Base-by-base conservation (phyloP, 2,113 vertebrate genomes). In the Centropus bengalensis region DNA sequence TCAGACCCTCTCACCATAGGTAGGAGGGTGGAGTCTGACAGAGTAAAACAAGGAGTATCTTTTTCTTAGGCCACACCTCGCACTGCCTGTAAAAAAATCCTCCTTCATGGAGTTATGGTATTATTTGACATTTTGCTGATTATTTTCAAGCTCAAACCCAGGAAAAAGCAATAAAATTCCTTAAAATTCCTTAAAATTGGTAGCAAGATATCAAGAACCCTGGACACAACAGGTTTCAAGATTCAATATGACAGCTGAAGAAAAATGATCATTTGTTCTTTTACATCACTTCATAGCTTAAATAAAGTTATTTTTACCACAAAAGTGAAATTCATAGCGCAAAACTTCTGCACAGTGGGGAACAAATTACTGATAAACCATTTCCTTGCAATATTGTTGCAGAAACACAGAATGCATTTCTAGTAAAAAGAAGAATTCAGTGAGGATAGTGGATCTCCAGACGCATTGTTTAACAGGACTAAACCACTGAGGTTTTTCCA, bases 221-320 rank as follows among this genome's bases (percentile, higher is more conserved):
- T 19, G 40, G 80, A 78, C 44, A n/a, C 56, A 94, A 86, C 30
- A 95, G 5, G 36, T 56, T 96, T 95, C 71, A 97, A 49, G 58
- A 66, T 94, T 96, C 84, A 95, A 81, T 97, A 96, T 88, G 95
- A 97, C 95, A 97, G 36, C 96, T 94, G 85, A 96, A 97, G 96
- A 97, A 94, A 97, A 71, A 73, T 69, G 58, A 79, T 40, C 42
- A 52, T 66, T 77, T 75, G 28, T 45, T 89, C 76, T 71, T 69
- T 67, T 60, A 40, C 33, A 30, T 51, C 51, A 47, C 23, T 69
- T 14, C 40, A 30, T 56, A 74, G 52, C 30, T 27, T 60, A 77
- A 66, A 86, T 33, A 80, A 67, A 54, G 14, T 14, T 55, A 55
- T 64, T 36, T 36, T 36, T 91, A 62, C 62, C 86, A 59, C 22